Conservation (phyloP, 1,140 invertebrate species). For the Cataglyphis hispanica region DNA sequence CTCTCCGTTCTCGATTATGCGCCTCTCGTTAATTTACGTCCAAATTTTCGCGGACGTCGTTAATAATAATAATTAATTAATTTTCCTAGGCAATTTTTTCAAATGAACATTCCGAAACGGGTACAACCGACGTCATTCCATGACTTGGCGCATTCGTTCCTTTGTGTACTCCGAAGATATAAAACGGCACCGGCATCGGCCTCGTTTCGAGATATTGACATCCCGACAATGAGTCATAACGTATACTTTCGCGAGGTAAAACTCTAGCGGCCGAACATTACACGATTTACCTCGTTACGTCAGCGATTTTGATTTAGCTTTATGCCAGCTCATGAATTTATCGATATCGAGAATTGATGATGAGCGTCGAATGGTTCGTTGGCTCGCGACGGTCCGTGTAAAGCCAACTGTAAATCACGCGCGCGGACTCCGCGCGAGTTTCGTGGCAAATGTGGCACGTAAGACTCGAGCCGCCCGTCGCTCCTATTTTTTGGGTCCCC, state of each 20-base stretch:
- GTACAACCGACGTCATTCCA: too few relatives aligned
- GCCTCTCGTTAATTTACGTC: constrained; percentile 2
- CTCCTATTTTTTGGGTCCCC: constrained; percentile 72
- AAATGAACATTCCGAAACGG: too few relatives aligned
- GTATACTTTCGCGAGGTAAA: neutral
- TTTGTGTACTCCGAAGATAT: neutral
- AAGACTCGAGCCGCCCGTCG: constrained; percentile 70
- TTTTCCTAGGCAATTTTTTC: neutral
- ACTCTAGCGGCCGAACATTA: neutral
- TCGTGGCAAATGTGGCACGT: constrained; percentile 74
- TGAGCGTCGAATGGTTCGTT: neutral
- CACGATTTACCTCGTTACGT: neutral
- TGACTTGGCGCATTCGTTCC: neutral
- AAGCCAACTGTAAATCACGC: constrained; percentile 67
- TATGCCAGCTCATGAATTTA: neutral
- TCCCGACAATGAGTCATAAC: neutral
- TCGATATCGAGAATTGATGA: neutral
- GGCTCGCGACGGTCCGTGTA: neutral
- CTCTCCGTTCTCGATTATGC: neutral
- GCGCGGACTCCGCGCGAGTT: constrained; percentile 5
- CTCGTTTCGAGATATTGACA: neutral
- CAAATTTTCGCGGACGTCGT: neutral
- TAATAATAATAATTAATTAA: neutral
- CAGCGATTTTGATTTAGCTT: neutral
- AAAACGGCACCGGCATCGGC: neutral